Conservation (phyloP, 1,140 invertebrate genomes). For the Apis florea region DNA sequence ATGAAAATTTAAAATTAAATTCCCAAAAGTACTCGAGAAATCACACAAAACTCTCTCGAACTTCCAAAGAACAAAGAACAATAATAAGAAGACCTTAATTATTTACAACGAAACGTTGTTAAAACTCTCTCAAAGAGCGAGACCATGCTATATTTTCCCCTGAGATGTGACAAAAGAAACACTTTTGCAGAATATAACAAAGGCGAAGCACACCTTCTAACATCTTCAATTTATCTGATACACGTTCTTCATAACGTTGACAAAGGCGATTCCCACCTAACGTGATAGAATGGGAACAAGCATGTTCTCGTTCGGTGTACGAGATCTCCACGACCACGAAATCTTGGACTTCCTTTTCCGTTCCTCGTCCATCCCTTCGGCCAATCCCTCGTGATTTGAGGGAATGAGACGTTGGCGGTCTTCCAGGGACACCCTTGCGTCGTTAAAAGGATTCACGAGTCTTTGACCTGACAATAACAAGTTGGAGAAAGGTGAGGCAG, state of each 20-base stretch:
- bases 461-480: slow-evolving; percentile 56
- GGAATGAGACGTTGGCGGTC: slow-evolving; percentile 54
- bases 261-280: slow-evolving; percentile 19
- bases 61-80: no score
- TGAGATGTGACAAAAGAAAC: neutral
- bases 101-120: no score
- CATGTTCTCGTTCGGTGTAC: slow-evolving; percentile 42
- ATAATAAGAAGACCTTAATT: no score
- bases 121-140: no score
- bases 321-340: slow-evolving; percentile 10
- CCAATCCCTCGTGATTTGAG: slow-evolving; percentile 30
- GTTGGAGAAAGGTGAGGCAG: slow-evolving; percentile 2
- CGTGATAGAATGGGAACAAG: slow-evolving; percentile 44
- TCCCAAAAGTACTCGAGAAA: no score
- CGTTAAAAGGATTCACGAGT: slow-evolving; percentile 59
- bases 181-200: neutral
- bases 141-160: no score
- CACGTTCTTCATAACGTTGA: slow-evolving; percentile 48
- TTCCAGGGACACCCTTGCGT: slow-evolving; percentile 57
- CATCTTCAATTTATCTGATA: slow-evolving; percentile 27
- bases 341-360: slow-evolving; percentile 37
- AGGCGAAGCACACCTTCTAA: neutral
- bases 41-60: no score
- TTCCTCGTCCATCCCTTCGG: slow-evolving; percentile 5
- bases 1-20: no score